A percentile compares a stretch with the other conserved stretches of the same genome.
These are phyloP conservation scores for Dromococcyx pavoninus DNA, from an alignment of 2,797 vertebrate species.

Conservation along the genomic window DNA sequence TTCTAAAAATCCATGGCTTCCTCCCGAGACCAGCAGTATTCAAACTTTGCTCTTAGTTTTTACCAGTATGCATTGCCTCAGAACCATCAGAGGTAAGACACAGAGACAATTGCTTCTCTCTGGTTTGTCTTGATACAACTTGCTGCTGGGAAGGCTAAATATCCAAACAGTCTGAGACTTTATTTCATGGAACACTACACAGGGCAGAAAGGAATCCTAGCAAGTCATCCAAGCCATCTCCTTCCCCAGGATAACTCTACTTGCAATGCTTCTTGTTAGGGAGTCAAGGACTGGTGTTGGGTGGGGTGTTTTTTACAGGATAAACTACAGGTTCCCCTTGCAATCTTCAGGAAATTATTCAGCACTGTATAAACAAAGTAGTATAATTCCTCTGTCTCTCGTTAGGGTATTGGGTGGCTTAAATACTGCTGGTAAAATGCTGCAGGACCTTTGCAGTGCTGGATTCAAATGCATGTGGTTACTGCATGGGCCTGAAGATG, in stretches of 20 bases:
- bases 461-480: neutral
- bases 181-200: neutral
- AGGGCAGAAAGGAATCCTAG: neutral
- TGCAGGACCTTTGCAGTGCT: neutral
- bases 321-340: neutral
- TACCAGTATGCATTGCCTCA: too few species aligned
- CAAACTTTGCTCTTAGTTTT: neutral
- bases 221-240: neutral
- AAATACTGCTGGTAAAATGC: neutral
- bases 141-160: neutral
- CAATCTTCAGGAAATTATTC: neutral
- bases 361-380: neutral
- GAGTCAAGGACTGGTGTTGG: neutral
- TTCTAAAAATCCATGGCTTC: conserved; percentile 35
- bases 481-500: neutral
- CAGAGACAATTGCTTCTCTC: neutral
- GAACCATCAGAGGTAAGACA: too few species aligned
- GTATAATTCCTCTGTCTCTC: neutral
- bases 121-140: neutral
- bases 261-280: neutral
- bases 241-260: neutral
- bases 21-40: neutral
- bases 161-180: neutral
- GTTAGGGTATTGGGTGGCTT: neutral
- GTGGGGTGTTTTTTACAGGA: neutral